These are phyloP conservation scores for Heliothis subflexa DNA, from an alignment of 1,140 invertebrate species.

Conservation along the genomic window DNA sequence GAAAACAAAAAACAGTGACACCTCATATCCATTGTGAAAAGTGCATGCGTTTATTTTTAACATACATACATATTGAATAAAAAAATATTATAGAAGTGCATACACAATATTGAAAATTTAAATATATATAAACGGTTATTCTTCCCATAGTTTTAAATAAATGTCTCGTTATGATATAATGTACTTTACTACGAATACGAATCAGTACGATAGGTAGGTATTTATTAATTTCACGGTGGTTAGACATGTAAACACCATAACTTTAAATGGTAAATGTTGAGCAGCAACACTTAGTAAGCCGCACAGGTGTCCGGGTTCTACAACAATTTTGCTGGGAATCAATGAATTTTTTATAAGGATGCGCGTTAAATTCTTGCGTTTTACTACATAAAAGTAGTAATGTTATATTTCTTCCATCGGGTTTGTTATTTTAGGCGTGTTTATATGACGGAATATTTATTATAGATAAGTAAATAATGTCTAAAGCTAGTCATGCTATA, in stretches of 20 bases:
- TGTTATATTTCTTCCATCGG: slow-evolving; percentile 16
- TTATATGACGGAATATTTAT: neutral
- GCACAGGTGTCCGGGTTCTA: slow-evolving; percentile 35
- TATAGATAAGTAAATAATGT: neutral
- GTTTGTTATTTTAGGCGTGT: slow-evolving; percentile 5
- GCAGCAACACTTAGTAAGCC: slow-evolving; percentile 42
- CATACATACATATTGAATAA: slow-evolving; percentile 3
- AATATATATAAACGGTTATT: no score
- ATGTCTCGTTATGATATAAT: neutral
- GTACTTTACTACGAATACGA: neutral
- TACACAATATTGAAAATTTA: no score
- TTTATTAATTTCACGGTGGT: slow-evolving; percentile 28
- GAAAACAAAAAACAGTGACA: slow-evolving; percentile 30
- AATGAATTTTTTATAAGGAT: slow-evolving; percentile 49
- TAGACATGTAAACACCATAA: slow-evolving; percentile 43
- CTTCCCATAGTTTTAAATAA: neutral
- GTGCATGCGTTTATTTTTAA: slow-evolving; percentile 7
- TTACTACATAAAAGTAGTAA: slow-evolving; percentile 36
- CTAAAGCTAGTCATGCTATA: neutral
- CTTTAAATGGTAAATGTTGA: slow-evolving; percentile 22
- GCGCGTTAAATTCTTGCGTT: slow-evolving; percentile 42
- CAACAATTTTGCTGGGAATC: slow-evolving; percentile 43
- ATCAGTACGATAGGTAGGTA: neutral
- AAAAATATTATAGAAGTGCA: slow-evolving; percentile 1
- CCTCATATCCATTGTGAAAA: slow-evolving; percentile 24